phyloP scores from a whole-genome alignment of 37 sponge, comb jelly and placozoan genomes.

The Ianthella basta region DNA sequence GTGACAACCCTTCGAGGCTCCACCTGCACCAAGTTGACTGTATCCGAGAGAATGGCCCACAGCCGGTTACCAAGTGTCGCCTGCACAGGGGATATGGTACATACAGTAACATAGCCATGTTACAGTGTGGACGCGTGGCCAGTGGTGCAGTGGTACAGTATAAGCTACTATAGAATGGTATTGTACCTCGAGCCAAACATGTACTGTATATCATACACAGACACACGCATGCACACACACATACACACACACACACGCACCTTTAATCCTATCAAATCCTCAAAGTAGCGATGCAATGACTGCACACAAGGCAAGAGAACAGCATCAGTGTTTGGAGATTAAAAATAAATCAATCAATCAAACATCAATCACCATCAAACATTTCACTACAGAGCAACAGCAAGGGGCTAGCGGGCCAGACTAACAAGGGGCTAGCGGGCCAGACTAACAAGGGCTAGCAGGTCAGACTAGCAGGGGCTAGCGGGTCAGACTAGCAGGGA shows the following conservation, averaged over 20 bases:
- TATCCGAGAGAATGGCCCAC: slow-evolving; percentile 52
- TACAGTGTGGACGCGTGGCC: neutral
- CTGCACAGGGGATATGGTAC: slow-evolving; percentile 33
- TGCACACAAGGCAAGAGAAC: slow-evolving; percentile 23
- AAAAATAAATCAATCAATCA: no score
- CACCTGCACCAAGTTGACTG: slow-evolving; percentile 19
- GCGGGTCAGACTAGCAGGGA: no score
- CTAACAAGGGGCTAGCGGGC: no score
- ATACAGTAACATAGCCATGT: neutral
- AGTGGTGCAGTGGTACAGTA: no score
- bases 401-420: no score
- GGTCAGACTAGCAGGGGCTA: no score
- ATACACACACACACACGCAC: slow-evolving; percentile 44
- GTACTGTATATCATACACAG: neutral
- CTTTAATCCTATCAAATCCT: slow-evolving; percentile 60
- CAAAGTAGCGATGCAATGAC: slow-evolving; percentile 85
- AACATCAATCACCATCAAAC: no score
- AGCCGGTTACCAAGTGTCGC: slow-evolving; percentile 69
- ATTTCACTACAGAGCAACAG: no score
- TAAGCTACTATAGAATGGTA: no score
- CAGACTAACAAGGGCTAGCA: no score
- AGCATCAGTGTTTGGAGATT: neutral
- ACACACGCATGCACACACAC: neutral
- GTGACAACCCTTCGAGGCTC: slow-evolving; percentile 80
- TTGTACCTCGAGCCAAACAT: neutral